Conservation (phyloP, 2,113 vertebrate genomes). For the Hippocampus zosterae region DNA sequence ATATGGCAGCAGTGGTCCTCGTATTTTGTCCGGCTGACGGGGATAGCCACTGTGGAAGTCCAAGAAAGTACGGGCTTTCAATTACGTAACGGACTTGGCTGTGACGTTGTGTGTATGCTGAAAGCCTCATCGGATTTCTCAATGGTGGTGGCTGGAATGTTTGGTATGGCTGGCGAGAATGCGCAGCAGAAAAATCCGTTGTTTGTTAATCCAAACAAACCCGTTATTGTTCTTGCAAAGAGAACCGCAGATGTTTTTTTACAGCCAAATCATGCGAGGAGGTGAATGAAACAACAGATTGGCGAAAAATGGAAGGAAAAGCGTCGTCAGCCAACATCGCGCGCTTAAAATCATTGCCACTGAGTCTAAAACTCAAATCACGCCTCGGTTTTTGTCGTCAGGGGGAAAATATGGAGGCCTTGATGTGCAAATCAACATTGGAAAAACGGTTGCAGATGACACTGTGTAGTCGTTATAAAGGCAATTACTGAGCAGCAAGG, state of each 20-base stretch:
- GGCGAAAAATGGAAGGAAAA: not conserved
- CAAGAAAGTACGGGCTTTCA: constrained; percentile 29
- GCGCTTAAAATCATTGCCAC: not conserved
- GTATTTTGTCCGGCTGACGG: constrained; percentile 22
- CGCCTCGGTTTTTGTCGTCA: not conserved
- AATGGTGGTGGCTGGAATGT: constrained; percentile 59
- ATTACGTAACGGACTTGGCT: constrained; percentile 56
- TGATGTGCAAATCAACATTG: constrained; percentile 6
- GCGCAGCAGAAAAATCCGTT: constrained; percentile 50
- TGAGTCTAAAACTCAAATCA: not conserved
- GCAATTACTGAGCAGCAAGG: not conserved
- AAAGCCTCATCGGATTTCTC: constrained; percentile 49
- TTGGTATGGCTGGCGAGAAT: constrained; percentile 38
- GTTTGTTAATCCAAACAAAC: constrained; percentile 55
- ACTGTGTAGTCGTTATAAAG: not conserved
- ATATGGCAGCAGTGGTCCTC: constrained; percentile 40
- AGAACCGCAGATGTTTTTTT: constrained; percentile 15
- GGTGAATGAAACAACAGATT: not conserved
- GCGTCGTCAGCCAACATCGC: not conserved
- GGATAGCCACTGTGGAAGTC: constrained; percentile 24
- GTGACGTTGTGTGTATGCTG: constrained; percentile 31
- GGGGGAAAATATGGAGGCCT: constrained; percentile 2
- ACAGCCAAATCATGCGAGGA: constrained; percentile 18
- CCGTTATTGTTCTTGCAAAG: constrained; percentile 33
- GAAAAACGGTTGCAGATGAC: constrained; percentile 7